Percentiles rank a stretch among this genome's conserved stretches.
Conservation (phyloP, 2,113 vertebrate genomes). For the Dunckerocampus dactyliophorus region DNA sequence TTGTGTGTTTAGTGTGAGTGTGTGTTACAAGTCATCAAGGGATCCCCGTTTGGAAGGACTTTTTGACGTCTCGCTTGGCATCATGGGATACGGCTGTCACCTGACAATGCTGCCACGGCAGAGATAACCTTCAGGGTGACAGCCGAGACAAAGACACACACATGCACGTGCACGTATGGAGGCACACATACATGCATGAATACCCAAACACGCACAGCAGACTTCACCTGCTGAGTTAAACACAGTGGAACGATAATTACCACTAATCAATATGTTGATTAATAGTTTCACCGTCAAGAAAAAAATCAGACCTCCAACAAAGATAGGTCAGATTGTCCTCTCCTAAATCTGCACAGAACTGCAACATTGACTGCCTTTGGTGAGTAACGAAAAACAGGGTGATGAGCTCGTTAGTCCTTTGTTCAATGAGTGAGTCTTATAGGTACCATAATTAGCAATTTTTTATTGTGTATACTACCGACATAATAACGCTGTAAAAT, state of each 20-base stretch:
- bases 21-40: conserved; percentile 74
- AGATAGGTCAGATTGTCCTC: conserved; percentile 19
- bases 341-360: conserved; percentile 3
- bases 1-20: conserved; percentile 27
- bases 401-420: no score
- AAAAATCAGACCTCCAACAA: conserved; percentile 21
- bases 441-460: no score
- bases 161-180: conserved; percentile 15
- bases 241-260: conserved; percentile 63
- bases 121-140: conserved; percentile 98
- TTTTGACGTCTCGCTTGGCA: conserved; percentile 92
- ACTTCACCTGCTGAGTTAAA: conserved; percentile 51
- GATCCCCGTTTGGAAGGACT: conserved; percentile 92
- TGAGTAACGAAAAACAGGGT: not conserved
- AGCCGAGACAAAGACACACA: conserved; percentile 82
- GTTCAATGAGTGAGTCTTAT: no score
- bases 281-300: conserved; percentile 50
- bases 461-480: no score
- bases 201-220: conserved; percentile 36
- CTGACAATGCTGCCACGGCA: conserved; percentile 84
- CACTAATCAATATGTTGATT: conserved; percentile 64
- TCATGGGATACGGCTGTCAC: conserved; percentile 98
- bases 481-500: no score
- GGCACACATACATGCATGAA: conserved; percentile 32
- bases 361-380: no score